Evolutionary conservation across 2,888 invertebrate genomes (phyloP), one percentile per base, ranked within the genome.

Genomic region (Scrobipalpa atriplicella): DNA sequence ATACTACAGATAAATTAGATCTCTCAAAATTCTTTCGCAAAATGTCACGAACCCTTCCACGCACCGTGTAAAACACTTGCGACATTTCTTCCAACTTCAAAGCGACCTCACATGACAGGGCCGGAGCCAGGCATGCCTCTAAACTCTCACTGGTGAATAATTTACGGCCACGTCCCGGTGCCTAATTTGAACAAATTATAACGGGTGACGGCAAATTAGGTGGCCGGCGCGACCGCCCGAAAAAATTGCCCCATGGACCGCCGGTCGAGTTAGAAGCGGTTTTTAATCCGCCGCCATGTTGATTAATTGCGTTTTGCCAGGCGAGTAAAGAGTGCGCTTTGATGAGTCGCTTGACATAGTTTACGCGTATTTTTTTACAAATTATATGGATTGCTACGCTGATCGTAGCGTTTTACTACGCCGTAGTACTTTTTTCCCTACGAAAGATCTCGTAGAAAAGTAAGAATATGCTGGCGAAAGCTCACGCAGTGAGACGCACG

Each of bases 141-240:
- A 2, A 38, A 38, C 29, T 38, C 58, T 19, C 56, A n/a, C 38
- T 38, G 13, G 38, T 58, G 58, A 58, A 58, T 58, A 58, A 58
- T 58, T 58, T 58, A 58, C 58, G 58, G 36, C 29, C 47, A 67
- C 68, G 21, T 56, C 65, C 68, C 72, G 73, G 8, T 21, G 47
- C 47, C 47, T 78, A 82, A 85, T 84, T 83, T 81, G 79, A 76
- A 77, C 81, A 82, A 84, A 84, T 84, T 83, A 83, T 83, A 80
- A 81, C 74, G 73, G 75, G 75, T 72, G 72, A 63, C 71, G 70
- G 69, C 71, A 68, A 77, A 79, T 74, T 74, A 74, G 71, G 56
- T 70, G 63, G 38, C 60, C 52, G 58, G 36, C 29, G 65, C 52
- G 62, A 56, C 65, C 19, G 64, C 13, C 60, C 67, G 60, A 68